Conservation (phyloP, 2,888 invertebrate genomes). For the Chymomyza amoena region DNA sequence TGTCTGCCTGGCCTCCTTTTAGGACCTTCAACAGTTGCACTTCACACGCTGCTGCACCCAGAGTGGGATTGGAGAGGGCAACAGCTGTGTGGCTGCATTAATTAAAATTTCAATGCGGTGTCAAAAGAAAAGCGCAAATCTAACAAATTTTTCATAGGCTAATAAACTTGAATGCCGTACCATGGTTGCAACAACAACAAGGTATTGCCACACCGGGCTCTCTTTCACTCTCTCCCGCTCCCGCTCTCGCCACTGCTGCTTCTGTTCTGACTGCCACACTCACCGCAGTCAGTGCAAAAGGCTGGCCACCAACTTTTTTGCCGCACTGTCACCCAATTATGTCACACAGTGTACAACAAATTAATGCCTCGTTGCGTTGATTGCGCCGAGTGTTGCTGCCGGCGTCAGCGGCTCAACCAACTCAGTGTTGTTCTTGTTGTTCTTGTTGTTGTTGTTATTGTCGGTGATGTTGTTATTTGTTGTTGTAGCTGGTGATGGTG, state of each 20-base stretch:
- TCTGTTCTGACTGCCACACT: slow-evolving; percentile 16
- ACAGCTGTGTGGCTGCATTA: slow-evolving; percentile 59
- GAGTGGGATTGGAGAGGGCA: not conserved
- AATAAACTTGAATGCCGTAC: slow-evolving; percentile 68
- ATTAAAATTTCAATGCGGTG: slow-evolving; percentile 68
- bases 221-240: not conserved
- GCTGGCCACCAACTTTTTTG: slow-evolving; percentile 58
- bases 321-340: slow-evolving; percentile 73
- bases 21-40: slow-evolving; percentile 18
- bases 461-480: too few species aligned
- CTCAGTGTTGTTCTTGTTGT: slow-evolving; percentile 1
- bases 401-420: slow-evolving; percentile 19
- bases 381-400: slow-evolving; percentile 56
- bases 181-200: not conserved
- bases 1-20: not conserved
- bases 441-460: too few species aligned
- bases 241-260: slow-evolving; percentile 10
- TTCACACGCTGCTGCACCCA: not conserved
- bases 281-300: slow-evolving; percentile 10
- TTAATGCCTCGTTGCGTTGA: slow-evolving; percentile 76
- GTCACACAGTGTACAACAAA: slow-evolving; percentile 75
- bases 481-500: not conserved
- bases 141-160: slow-evolving; percentile 74
- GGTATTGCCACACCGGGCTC: slow-evolving; percentile 17
- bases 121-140: slow-evolving; percentile 64